Evolutionary conservation across 2,888 invertebrate genomes (phyloP), one percentile per base, ranked within the genome.

Genomic region (Mythimna vitellina): DNA sequence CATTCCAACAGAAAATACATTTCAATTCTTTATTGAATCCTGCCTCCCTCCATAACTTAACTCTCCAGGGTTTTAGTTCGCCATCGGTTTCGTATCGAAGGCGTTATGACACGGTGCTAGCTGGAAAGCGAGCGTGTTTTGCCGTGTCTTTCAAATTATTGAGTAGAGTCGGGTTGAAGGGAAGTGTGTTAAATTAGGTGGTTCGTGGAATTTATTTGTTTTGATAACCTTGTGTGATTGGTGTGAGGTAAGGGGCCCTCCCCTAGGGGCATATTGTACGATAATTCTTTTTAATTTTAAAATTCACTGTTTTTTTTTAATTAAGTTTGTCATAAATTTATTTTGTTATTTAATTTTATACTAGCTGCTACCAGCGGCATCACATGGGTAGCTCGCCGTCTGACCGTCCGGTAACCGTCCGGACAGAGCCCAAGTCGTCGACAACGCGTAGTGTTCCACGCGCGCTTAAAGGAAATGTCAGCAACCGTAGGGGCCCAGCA

Each of bases 1-100:
- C 90, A 90, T 92, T 90, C 89, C 86, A 89, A 86, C 88, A 87
- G 90, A 89, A 92, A 92, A 91, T 89, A 91, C 91, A 92, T 92
- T 92, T 92, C 92, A 90, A 92, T 92, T 92, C 91, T 91, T 91
- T 92, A 93, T 92, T 91, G 92, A 92, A 92, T 91, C 89, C 82
- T 82, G 79, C 82, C 84, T 77, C 82, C 76, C 85, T 82, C 73
- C 89, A 87, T 90, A 91, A 89, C 88, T 89, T 87, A 80, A 86
- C 82, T 89, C 89, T 86, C 89, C 51, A 22, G 91, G 90, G 92
- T 61, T 86, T 85, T 72, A 82, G 70, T 73, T 70, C 69, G 71
- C 80, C 73, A 80, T 79, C 68, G 77, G 82, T 74, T 75, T 72
- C 62, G 80, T 83, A 81, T 81, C 70, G 76, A 61, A 63, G 61